Base-by-base conservation (phyloP, 2,888 invertebrate species). In the Onthophagus sagittarius region DNA sequence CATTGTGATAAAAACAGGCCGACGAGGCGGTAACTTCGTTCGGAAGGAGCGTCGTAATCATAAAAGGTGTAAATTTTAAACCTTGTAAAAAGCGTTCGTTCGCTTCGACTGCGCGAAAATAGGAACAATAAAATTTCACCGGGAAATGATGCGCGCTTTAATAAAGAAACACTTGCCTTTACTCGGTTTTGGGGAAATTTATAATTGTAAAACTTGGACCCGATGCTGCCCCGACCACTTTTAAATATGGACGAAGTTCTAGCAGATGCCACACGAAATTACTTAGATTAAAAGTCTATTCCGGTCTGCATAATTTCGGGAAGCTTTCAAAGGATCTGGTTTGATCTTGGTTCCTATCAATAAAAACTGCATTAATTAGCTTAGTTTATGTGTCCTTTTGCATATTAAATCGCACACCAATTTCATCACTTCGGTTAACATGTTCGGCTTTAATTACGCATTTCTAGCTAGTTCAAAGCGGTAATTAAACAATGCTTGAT, bases 1-100 rank as follows among this genome's bases (percentile, higher is more conserved):
- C 80, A 81, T 81, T 80, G 80, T 80, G 79, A 81, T 80, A 80
- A 80, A 81, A 82, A 80, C 79, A 79, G 78, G 77, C 75, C 81
- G 82, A 81, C 81, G 80, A 79, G 78, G 80, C 79, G 79, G 79
- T 82, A 82, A 82, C 80, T 79, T 78, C 79, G 79, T 82, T 83
- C 82, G 78, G 78, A 77, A 74, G 77, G 77, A 69, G 72, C 75
- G 72, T 75, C 78, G 74, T 78, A 77, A 77, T 77, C 80, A 79
- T 79, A 79, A 79, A 80, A 79, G 76, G 78, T 79, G 79, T 77
- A 80, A 78, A 79, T 80, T 80, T 80, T 78, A 77, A 79, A 71
- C 73, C 73, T 33, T 65, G 70, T 74, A 72, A 72, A 72, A 72
- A 74, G 71, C 70, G 62, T 32, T 63, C 39, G 32, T 53, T 53